phyloP scores from a whole-genome alignment of 2,113 vertebrate species.

The Tragulus kanchil region DNA sequence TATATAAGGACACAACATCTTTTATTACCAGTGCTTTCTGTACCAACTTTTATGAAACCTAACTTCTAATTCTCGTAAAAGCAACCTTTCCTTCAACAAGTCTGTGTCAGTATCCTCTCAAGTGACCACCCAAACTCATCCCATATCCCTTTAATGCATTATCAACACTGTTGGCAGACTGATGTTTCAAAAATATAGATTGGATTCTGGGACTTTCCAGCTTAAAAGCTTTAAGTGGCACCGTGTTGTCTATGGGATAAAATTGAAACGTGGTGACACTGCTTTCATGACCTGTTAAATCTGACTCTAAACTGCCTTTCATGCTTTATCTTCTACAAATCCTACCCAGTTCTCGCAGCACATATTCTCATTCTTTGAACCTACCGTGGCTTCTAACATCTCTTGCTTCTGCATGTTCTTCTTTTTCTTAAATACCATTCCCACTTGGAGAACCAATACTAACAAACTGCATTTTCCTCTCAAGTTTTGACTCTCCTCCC shows the following conservation, averaged over 20 bases:
- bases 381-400: neutral
- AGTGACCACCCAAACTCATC: slow-evolving; percentile 53
- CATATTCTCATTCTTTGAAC: neutral
- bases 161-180: slow-evolving; percentile 32
- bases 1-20: neutral
- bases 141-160: slow-evolving; percentile 56
- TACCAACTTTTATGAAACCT: slow-evolving; percentile 47
- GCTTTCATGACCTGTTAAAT: neutral
- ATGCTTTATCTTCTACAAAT: neutral
- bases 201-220: slow-evolving; percentile 36
- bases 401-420: neutral
- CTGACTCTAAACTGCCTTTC: slow-evolving; percentile 34
- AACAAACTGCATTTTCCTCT: neutral
- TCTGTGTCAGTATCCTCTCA: slow-evolving; percentile 59
- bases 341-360: neutral
- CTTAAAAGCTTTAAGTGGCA: slow-evolving; percentile 68
- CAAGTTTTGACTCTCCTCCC: neutral
- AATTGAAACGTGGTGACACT: slow-evolving; percentile 53
- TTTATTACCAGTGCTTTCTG: neutral
- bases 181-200: slow-evolving; percentile 69
- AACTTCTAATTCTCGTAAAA: slow-evolving; percentile 54
- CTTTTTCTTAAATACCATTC: neutral
- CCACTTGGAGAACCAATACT: slow-evolving; percentile 30
- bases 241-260: slow-evolving; percentile 33
- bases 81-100: neutral